These are phyloP conservation scores for Caerostris extrusa DNA, from an alignment of 1,140 invertebrate genomes.

Conservation along the genomic window DNA sequence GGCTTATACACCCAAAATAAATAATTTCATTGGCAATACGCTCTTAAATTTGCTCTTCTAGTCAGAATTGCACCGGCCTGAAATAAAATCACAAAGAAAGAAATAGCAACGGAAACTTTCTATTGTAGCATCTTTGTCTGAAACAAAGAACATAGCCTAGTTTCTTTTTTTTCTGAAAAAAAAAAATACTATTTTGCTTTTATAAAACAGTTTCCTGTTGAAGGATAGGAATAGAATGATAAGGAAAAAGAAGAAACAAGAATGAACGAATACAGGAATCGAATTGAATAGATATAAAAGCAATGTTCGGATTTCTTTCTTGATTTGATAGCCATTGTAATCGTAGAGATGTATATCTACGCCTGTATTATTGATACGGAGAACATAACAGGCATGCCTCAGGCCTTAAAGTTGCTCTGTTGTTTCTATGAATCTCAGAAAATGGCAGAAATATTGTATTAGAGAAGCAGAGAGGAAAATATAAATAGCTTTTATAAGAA, in stretches of 20 bases:
- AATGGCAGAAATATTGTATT: background rate
- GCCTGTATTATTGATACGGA: conserved; percentile 70
- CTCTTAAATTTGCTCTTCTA: conserved; percentile 36
- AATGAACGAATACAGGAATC: conserved; percentile 56
- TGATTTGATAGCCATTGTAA: conserved; percentile 77
- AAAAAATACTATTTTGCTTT: conserved; percentile 73
- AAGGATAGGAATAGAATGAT: conserved; percentile 71
- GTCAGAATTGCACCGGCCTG: background rate
- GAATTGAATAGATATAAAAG: conserved; percentile 76
- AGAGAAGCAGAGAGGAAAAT: conserved; percentile 10
- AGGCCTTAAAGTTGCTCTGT: conserved; percentile 47
- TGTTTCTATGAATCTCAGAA: conserved; percentile 55
- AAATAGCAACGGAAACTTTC: conserved; percentile 43
- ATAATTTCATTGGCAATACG: conserved; percentile 61
- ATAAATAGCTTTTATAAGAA: conserved; percentile 63
- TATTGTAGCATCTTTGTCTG: conserved; percentile 63
- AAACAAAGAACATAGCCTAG: conserved; percentile 45
- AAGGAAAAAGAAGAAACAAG: conserved; percentile 42
- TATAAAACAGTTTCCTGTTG: conserved; percentile 66
- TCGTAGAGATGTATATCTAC: conserved; percentile 73
- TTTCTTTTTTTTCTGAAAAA: conserved; percentile 55
- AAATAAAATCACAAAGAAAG: conserved; percentile 57
- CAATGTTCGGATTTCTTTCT: conserved; percentile 74
- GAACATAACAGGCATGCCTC: conserved; percentile 49
- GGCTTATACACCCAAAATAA: conserved; percentile 40